phyloP scores from a whole-genome alignment of 2,113 vertebrate species.

The Leucopternis melanops region DNA sequence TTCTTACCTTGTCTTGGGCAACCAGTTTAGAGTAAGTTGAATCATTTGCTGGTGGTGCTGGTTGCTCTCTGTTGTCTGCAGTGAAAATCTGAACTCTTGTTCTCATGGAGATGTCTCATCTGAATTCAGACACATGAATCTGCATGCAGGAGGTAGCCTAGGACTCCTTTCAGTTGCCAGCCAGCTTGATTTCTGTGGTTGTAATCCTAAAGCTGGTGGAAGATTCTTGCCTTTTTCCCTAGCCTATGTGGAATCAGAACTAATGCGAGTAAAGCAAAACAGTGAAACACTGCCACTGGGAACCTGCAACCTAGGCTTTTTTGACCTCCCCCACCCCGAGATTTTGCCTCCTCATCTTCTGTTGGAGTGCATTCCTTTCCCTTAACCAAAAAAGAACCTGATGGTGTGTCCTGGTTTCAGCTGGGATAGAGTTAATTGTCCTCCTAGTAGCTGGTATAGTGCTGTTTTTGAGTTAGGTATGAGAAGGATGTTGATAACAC shows the following conservation, averaged over 20 bases:
- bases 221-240: background rate
- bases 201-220: background rate
- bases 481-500: no score
- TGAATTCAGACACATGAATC: background rate
- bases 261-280: fast-evolving
- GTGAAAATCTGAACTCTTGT: background rate
- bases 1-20: background rate
- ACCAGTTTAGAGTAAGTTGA: background rate
- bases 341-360: background rate
- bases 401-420: background rate
- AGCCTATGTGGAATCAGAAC: background rate
- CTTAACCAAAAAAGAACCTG: background rate
- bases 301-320: background rate
- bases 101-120: background rate
- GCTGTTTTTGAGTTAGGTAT: background rate
- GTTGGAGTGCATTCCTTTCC: background rate
- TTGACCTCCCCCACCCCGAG: background rate
- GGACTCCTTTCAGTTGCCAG: background rate
- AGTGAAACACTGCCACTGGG: background rate
- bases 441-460: no score
- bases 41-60: background rate
- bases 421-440: no score
- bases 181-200: background rate
- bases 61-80: background rate
- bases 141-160: fast-evolving